Percentiles rank a stretch among this genome's conserved stretches.
These are phyloP conservation scores for Meghimatium bilineatum DNA, from an alignment of 2,888 invertebrate genomes.

Conservation along the genomic window DNA sequence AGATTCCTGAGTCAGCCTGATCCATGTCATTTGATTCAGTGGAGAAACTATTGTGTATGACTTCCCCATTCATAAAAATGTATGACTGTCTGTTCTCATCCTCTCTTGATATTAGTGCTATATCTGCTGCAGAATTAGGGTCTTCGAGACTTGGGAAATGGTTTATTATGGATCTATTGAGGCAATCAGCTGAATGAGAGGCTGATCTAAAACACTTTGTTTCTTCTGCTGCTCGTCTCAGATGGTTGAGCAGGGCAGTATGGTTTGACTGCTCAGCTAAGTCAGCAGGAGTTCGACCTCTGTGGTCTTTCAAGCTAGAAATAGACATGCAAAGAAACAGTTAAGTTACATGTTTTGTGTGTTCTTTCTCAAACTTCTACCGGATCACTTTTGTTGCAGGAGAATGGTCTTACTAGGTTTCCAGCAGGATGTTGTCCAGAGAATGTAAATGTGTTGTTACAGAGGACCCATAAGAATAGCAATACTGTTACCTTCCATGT, in stretches of 20 bases:
- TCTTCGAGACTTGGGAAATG: neutral
- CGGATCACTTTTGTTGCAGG: no score
- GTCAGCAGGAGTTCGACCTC: slow-evolving; percentile 45
- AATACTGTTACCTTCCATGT: no score
- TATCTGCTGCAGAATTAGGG: neutral
- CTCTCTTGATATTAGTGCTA: neutral
- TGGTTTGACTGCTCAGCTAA: slow-evolving; percentile 37
- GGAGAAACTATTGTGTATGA: slow-evolving; percentile 33
- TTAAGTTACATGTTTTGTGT: neutral
- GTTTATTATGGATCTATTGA: neutral
- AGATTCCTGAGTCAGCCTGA: neutral
- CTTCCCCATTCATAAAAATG: slow-evolving; percentile 53
- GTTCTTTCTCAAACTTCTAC: no score
- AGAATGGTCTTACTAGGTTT: no score
- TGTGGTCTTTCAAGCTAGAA: slow-evolving; percentile 54
- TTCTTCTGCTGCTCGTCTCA: slow-evolving; percentile 23
- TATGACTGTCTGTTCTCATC: slow-evolving; percentile 12
- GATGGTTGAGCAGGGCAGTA: slow-evolving; percentile 30
- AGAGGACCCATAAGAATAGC: neutral
- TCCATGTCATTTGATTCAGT: slow-evolving; percentile 36
- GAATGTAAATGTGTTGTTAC: no score
- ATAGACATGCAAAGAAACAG: neutral
- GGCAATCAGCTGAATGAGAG: neutral
- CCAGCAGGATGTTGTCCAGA: no score
- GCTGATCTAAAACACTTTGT: neutral